These are phyloP conservation scores for Phragmatobia fuliginosa DNA, from an alignment of 2,888 invertebrate species.

Conservation along the genomic window DNA sequence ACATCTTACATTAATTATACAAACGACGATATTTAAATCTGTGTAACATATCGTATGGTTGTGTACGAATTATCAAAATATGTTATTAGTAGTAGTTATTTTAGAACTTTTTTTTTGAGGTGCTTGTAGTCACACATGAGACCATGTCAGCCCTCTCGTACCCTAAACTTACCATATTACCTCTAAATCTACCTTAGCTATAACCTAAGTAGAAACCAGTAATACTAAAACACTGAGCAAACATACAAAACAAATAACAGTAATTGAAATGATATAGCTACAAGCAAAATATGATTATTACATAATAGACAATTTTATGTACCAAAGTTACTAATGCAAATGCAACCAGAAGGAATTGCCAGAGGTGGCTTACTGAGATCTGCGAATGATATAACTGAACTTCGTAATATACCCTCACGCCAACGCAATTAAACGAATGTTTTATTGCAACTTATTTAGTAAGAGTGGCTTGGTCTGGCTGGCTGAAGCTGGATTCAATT, in stretches of 20 bases:
- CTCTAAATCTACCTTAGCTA: no score
- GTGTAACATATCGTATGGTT: not conserved
- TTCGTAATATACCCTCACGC: not conserved
- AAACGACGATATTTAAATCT: not conserved
- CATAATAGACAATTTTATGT: not conserved
- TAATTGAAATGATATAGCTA: not conserved
- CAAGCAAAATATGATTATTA: not conserved
- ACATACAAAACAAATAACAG: not conserved
- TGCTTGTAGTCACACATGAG: no score
- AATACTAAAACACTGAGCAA: no score
- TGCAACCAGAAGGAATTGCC: no score
- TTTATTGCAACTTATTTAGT: not conserved
- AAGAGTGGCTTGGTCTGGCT: not conserved
- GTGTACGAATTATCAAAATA: not conserved
- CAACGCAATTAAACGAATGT: not conserved
- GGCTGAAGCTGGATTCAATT: no score
- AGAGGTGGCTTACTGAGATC: not conserved
- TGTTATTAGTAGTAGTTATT: no score
- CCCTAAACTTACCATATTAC: no score
- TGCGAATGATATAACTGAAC: not conserved
- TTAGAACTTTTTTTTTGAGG: no score
- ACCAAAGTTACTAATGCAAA: not conserved
- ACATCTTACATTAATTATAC: not conserved
- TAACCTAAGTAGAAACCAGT: no score
- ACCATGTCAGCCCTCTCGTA: no score